phyloP scores from a whole-genome alignment of 2,888 invertebrate genomes.

The Herminia tarsipennalis region DNA sequence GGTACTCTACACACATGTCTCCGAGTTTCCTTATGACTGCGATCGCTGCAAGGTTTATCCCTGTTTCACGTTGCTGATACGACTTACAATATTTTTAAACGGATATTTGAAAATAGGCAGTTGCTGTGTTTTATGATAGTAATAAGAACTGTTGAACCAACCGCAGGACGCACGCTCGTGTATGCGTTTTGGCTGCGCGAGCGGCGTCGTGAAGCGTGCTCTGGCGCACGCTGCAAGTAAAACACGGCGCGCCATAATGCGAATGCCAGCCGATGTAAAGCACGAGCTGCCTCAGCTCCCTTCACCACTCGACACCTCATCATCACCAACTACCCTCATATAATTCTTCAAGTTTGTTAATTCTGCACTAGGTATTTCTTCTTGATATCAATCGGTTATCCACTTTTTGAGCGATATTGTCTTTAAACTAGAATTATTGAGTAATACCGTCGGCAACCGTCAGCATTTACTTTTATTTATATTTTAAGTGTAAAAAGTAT shows the following conservation, averaged over 20 bases:
- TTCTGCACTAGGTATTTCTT: no score
- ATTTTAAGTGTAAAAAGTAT: no score
- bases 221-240: slow-evolving; percentile 86
- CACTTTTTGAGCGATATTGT: no score
- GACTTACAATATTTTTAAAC: background rate
- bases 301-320: slow-evolving; percentile 64
- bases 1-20: no score
- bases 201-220: slow-evolving; percentile 44
- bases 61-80: no score
- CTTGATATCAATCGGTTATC: no score
- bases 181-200: slow-evolving; percentile 53
- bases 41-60: no score
- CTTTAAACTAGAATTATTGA: no score
- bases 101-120: slow-evolving; percentile 19
- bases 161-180: slow-evolving; percentile 49
- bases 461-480: no score
- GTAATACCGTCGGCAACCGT: no score
- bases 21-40: no score
- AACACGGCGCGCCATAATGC: slow-evolving; percentile 91
- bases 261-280: slow-evolving; percentile 90
- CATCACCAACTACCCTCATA: slow-evolving; percentile 33
- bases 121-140: slow-evolving; percentile 16
- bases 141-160: slow-evolving; percentile 45
- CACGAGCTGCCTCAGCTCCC: slow-evolving; percentile 84
- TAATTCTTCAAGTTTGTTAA: slow-evolving; percentile 34